These are phyloP conservation scores for Gallirallus australis DNA, from an alignment of 2,797 vertebrate genomes.

Conservation along the genomic window DNA sequence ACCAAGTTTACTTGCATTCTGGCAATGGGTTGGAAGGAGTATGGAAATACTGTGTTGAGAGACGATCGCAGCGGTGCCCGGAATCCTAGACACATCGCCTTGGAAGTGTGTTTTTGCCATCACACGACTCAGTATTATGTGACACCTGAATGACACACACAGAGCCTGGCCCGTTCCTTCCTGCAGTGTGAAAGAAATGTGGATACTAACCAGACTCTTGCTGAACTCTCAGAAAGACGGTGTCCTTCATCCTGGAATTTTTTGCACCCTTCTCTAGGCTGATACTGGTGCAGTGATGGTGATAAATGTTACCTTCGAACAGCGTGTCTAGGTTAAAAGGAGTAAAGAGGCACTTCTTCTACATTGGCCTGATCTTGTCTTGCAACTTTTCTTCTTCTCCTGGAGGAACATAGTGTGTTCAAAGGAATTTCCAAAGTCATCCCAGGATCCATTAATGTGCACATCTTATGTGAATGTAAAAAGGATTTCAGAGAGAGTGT, in stretches of 20 bases:
- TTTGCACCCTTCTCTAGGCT: conserved; percentile 7
- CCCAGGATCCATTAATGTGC: neutral
- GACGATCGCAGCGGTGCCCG: conserved; percentile 79
- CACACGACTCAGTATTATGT: conserved; percentile 4
- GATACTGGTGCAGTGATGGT: neutral
- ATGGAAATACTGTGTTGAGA: conserved; percentile 78
- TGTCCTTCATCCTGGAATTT: neutral
- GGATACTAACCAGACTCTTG: conserved; percentile 25
- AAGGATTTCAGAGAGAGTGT: conserved; percentile 50
- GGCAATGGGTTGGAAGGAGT: conserved; percentile 58
- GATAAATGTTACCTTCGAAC: neutral
- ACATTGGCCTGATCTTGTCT: conserved; percentile 30
- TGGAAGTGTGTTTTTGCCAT: conserved; percentile 79
- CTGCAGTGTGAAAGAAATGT: neutral
- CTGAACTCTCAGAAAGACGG: conserved; percentile 24
- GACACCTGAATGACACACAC: neutral
- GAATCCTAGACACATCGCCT: conserved; percentile 80
- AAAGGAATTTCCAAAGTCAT: conserved; percentile 22
- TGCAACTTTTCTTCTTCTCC: conserved; percentile 29
- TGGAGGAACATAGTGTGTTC: neutral
- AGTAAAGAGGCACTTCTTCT: conserved; percentile 36
- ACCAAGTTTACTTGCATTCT: conserved; percentile 68
- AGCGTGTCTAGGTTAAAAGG: conserved; percentile 22
- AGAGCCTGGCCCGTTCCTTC: conserved; percentile 15
- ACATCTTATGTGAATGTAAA: conserved; percentile 34